Percentiles rank a stretch among this genome's conserved stretches.
These are phyloP conservation scores for Mus caroli DNA, from an alignment of 2,797 vertebrate species.

Conservation along the genomic window DNA sequence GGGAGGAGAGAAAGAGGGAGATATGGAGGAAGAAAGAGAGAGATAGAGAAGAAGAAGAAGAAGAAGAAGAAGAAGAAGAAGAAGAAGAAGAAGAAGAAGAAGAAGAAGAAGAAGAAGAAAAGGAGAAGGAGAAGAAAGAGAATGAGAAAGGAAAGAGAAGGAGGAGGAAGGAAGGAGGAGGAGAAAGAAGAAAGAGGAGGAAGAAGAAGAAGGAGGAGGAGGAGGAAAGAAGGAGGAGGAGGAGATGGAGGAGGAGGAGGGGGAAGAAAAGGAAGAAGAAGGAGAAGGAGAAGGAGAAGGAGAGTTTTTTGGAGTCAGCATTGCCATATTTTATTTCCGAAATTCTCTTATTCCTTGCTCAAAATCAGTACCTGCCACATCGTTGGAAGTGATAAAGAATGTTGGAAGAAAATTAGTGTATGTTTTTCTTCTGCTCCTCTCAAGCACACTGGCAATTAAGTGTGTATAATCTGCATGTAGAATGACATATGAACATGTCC, in stretches of 20 bases:
- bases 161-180: too few species aligned
- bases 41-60: too few species aligned
- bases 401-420: neutral
- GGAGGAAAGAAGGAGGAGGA: too few species aligned
- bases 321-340: neutral
- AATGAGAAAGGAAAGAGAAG: too few species aligned
- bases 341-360: neutral
- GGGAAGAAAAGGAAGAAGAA: too few species aligned
- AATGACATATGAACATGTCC: neutral
- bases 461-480: neutral
- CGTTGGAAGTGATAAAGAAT: slow-evolving; percentile 12
- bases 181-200: too few species aligned
- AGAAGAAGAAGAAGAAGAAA: neutral
- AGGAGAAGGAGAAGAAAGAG: neutral
- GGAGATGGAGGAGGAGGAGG: too few species aligned
- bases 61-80: too few species aligned
- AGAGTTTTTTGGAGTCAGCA: neutral
- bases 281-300: neutral
- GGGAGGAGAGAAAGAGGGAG: neutral
- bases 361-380: neutral
- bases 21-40: neutral
- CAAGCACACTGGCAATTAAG: neutral
- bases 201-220: too few species aligned
- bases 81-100: too few species aligned
- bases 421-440: neutral